These are phyloP conservation scores for Drosophila parvula DNA, from an alignment of 1,140 invertebrate genomes.

Conservation along the genomic window DNA sequence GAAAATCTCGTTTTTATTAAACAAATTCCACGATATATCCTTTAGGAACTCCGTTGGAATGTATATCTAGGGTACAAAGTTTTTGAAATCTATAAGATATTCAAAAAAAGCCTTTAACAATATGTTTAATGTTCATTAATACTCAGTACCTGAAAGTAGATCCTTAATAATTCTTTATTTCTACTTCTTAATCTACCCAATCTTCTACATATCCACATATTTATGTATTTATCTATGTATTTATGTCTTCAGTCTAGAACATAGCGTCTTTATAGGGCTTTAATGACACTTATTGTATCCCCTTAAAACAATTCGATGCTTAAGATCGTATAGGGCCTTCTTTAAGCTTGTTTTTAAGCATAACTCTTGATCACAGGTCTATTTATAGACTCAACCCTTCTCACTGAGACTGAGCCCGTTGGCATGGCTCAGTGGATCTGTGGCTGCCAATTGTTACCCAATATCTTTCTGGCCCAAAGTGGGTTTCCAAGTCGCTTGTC, in stretches of 20 bases:
- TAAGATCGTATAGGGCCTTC: background rate
- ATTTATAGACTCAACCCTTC: constrained; percentile 30
- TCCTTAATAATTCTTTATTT: background rate
- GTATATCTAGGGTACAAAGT: background rate
- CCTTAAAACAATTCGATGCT: background rate
- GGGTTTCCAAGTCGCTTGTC: constrained; percentile 48
- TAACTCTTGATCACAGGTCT: constrained; percentile 2
- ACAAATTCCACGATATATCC: background rate
- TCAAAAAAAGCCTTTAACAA: background rate
- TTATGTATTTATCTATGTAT: too few relatives aligned
- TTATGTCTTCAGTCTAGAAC: too few relatives aligned
- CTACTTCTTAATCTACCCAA: too few relatives aligned
- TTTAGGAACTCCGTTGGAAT: background rate
- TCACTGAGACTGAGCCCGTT: background rate
- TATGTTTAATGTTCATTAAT: too few relatives aligned
- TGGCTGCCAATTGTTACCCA: constrained; percentile 66
- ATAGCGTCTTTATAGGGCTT: too few relatives aligned
- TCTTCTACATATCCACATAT: too few relatives aligned
- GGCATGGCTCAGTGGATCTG: constrained; percentile 10
- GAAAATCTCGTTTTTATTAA: background rate
- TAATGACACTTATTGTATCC: too few relatives aligned
- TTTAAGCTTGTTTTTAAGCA: background rate
- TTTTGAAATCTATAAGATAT: background rate
- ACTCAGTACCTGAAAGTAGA: too few relatives aligned
- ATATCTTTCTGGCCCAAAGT: constrained; percentile 64